These are phyloP conservation scores for Muricea muricata DNA, from an alignment of 92 coral and sea anemone genomes.

Conservation along the genomic window DNA sequence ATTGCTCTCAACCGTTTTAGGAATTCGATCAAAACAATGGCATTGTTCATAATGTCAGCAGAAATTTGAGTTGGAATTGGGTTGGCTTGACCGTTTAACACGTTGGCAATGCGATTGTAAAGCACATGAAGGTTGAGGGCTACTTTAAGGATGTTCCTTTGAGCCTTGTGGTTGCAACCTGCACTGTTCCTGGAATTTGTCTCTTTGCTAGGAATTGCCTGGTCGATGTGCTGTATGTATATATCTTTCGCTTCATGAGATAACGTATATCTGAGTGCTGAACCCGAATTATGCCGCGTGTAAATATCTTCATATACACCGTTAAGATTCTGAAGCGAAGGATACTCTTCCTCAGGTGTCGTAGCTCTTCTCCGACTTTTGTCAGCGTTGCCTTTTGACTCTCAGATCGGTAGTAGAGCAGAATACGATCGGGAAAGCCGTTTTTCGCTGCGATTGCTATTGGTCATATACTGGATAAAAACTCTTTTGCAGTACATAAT, in stretches of 20 bases:
- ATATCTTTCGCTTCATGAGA: constrained; percentile 4
- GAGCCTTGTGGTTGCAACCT: background rate
- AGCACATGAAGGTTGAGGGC: constrained; percentile 21
- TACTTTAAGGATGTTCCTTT: constrained; percentile 26
- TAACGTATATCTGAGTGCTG: background rate
- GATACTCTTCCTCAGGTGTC: background rate
- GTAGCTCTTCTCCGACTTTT: background rate
- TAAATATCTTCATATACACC: constrained; percentile 19
- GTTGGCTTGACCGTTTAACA: constrained; percentile 17
- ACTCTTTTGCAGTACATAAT: constrained; percentile 10
- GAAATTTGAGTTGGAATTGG: too few species aligned
- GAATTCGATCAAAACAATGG: too few species aligned
- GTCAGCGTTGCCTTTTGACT: background rate
- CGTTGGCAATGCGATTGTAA: background rate
- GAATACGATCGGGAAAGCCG: constrained; percentile 22
- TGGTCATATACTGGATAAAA: background rate
- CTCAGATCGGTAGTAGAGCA: background rate
- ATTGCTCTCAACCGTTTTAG: too few species aligned
- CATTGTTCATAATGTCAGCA: too few species aligned
- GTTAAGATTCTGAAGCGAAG: background rate
- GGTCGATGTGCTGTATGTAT: too few species aligned
- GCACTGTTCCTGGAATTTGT: background rate
- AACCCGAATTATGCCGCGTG: background rate
- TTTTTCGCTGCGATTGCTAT: constrained; percentile 20
- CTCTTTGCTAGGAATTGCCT: background rate